Evolutionary conservation across 2,888 invertebrate genomes (phyloP), one percentile per base, ranked within the genome.

Genomic region (Pseudoips prasinana): DNA sequence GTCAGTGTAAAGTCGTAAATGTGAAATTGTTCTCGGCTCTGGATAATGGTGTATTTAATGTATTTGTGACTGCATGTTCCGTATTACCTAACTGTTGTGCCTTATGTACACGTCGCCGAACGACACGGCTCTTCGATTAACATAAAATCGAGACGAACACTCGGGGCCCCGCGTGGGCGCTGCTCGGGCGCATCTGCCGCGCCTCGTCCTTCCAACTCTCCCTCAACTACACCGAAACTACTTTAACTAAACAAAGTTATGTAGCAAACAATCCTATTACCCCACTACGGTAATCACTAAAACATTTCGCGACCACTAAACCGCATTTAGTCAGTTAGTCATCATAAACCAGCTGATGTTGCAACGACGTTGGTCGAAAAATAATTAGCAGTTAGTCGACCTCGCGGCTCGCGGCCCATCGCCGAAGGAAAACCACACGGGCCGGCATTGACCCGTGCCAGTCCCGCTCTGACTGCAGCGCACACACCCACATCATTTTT

Each of bases 111-210:
- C 65, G 63, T 62, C 67, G 64, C 47, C 48, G 64, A 58, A 58
- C 73, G 80, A 88, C 88, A 88, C 67, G 87, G 77, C 72, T 87
- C 81, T 88, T 88, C 88, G 88, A 88, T 88, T 87, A 88, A 83
- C 88, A 88, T 88, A 87, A 88, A 86, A 79, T 81, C 69, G 74
- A 80, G 64, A 55, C 70, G 65, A 62, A 59, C 63, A 53, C 46
- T 58, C 46, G 48, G 55, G 60, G 62, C 58, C 58, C 62, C 49
- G 83, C 83, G 87, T 87, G 84, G 88, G 88, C 81, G 85, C n/a
- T n/a, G 50, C 57, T 56, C 63, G 54, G 55, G 62, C 60, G 64
- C 66, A 56, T 66, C 58, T 38, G 44, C 57, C 42, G 29, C 46
- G 30, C 39, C 43, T 45, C 29, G 33, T 47, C 33, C 36, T 45